Percentiles rank a stretch among this genome's conserved stretches.
Evolutionary conservation across 2,888 invertebrate species (phyloP).

Genomic region (Hypena proboscidalis): DNA sequence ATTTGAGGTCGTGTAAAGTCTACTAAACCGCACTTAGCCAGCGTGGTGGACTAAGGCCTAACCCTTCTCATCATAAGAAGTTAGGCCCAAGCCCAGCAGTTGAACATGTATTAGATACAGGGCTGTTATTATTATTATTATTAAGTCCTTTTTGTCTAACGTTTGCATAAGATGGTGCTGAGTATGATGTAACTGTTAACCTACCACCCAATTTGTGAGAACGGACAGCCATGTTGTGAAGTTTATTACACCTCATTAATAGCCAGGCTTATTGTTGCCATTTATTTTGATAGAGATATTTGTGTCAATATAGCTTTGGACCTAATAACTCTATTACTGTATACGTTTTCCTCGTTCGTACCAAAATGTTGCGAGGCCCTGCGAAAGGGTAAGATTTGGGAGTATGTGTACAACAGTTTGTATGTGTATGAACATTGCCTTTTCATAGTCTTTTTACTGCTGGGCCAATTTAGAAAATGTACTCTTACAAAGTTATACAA

Average conservation of each 20-base stretch:
- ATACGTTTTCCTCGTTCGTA: constrained; percentile 2
- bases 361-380: background rate
- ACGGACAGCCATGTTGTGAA: constrained; percentile 29
- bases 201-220: constrained; percentile 31
- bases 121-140: too few relatives aligned
- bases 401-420: background rate
- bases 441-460: background rate
- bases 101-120: too few relatives aligned
- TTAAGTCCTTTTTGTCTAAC: too few relatives aligned
- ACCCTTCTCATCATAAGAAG: too few relatives aligned
- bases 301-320: constrained; percentile 20
- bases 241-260: constrained; percentile 37
- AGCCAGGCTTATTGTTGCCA: constrained; percentile 17
- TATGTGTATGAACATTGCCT: background rate
- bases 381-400: background rate
- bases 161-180: constrained; percentile 47
- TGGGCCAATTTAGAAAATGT: background rate
- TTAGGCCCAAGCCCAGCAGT: too few relatives aligned
- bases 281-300: constrained; percentile 33
- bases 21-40: too few relatives aligned
- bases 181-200: constrained; percentile 35
- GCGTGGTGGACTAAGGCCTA: too few relatives aligned
- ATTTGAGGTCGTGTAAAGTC: too few relatives aligned
- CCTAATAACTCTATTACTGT: constrained; percentile 13
- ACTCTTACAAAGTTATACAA: too few relatives aligned